Base-by-base conservation (phyloP, 2,797 vertebrate species). In the Bovichtus diacanthus region DNA sequence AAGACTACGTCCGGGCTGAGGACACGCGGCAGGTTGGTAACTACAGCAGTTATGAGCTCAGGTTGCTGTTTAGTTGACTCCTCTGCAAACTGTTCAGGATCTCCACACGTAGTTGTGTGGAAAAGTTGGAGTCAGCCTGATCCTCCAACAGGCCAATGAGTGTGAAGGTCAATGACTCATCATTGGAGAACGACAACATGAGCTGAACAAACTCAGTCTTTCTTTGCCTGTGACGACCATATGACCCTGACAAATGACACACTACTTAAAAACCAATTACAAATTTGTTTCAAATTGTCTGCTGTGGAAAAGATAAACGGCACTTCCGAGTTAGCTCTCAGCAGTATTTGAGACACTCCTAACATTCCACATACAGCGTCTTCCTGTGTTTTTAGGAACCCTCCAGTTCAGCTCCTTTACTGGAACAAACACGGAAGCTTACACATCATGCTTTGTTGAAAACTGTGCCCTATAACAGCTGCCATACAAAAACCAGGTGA, bases 401-500 rank as follows among this genome's bases (percentile, higher is more conserved):
- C 0, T 88, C 89, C 15, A 86, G 78, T 66, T 95, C 96, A 0
- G 96, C 98, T 0, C 97, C 98, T 21, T 90, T 99, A 38, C 82
- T 99, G 76, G 90, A 80, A 1, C 94, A 94, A 84, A 99, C 97
- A 0, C 89, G 93, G 38, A 93, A 86, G 59, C 95, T 98, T 2
- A 93, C 97, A 46, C 96, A 95, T 80, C 96, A 94, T 1, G 97
- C 96, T 10, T 83, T 99, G 41, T 90, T 97, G 62, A 96, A 91
- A 87, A 93, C 95, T 0, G 87, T 83, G 0, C 96, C 97, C 0
- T 99, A 98, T 72, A 97, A 90, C 92, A 98, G 97, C 90, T 95
- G 97, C 85, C 96, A 97, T 78, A 93, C 93, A 31, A 94, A 89
- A 56, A 88, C 70, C 27, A 96, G 96, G 97, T 97, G 62, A 65